Base-by-base conservation (phyloP, 1,140 invertebrate genomes). In the Andrena cerasifolii region DNA sequence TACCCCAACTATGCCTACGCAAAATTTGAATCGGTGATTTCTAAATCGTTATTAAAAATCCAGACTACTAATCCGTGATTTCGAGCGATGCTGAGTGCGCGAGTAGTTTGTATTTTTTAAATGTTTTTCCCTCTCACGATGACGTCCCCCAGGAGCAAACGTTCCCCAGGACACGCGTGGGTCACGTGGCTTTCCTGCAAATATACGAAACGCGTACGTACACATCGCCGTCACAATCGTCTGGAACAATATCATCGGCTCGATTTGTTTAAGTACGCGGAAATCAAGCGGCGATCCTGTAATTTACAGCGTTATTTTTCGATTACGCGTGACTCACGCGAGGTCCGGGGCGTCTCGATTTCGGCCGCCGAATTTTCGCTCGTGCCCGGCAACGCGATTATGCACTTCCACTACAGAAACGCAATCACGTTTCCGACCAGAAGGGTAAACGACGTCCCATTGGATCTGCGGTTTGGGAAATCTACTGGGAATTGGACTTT, bases 241-340 rank as follows among this genome's bases (percentile, higher is more conserved):
- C 54, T 72, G 58, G 43, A 72, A 61, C 47, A 72, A 72, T 72
- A 72, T 24, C 2, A 68, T 70, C 67, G 7, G 12, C 10, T 5
- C 16, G 56, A 72, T 72, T 61, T 72, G 70, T 61, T 72, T 62
- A 47, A 72, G n/a, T 62, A 62, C 70, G 40, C 56, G 70, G 70
- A 72, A 72, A 72, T 62, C n/a, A n/a, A 51, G 26, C 7, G 16
- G 8, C 10, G 31, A 61, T 72, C 70, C 28, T 14, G 24, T 49
- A 62, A 72, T 72, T 72, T 72, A 72, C 49, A 2, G n/a, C 16
- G 14, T 72, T 72, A 72, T 72, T 72, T 62, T 72, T 26, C 33
- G 36, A 28, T 49, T 36, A 21, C 31, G 14, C 14, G 16, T 72
- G 70, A 72, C 28, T 72, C 56, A 62, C 5, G 0, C n/a, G 26